Base-by-base conservation (phyloP, 2,113 vertebrate species). In the Centrocercus urophasianus region DNA sequence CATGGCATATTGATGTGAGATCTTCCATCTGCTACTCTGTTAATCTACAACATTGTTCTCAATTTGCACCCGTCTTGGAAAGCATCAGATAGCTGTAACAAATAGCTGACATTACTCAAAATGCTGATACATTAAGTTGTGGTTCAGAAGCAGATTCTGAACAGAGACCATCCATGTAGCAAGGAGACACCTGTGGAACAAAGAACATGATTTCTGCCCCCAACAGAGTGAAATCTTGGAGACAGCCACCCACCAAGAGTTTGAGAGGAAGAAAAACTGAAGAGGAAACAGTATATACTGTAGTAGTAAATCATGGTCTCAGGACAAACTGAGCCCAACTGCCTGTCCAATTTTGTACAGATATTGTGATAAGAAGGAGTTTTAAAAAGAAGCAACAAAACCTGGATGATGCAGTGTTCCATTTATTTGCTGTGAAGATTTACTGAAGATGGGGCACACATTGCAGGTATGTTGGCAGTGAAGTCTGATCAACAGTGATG, bases 391-490 rank as follows among this genome's bases (percentile, higher is more conserved):
- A 10, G 5, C 24, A 43, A 19, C 24, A 11, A 54, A 81, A 64
- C 71, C 4, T n/a, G 64, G 15, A 74, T 36, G 7, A 59, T 6
- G 56, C 0, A n/a, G 17, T 16, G 42, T 57, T 73, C 90, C 59
- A 64, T 83, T 71, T 59, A 42, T 50, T 34, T 67, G 64, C 34
- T 17, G 24, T n/a, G n/a, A 92, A 67, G 50, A 73, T 25, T 40
- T 86, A 63, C 50, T 34, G 19, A n/a, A 88, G 43, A 22, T 4
- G 3, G 11, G 3, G 6, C 11, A 72, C 70, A 25, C 0, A 0
- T 74, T 77, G 34, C 34, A 67, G 42, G 9, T 42, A 67, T 45
- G 32, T 2, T 56, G 25, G 56, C 69, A 83, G 48, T 19, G 24
- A 66, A 60, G 50, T 20, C n/a, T 32, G 43, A 78, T 6, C 40